Evolutionary conservation across 2,888 invertebrate genomes (phyloP).

Genomic region (Heteropelma amictum): DNA sequence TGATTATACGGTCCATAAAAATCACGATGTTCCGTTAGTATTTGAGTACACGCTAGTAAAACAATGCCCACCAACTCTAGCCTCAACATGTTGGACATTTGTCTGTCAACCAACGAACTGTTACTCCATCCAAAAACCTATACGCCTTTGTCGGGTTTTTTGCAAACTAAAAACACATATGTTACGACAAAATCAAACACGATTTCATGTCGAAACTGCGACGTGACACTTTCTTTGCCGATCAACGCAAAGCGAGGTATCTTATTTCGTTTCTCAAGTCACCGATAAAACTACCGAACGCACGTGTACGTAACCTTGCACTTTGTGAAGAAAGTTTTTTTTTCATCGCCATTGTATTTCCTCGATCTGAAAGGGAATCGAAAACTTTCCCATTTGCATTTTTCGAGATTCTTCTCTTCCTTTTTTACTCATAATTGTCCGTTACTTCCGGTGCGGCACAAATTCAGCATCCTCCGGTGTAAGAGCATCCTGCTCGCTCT

Average conservation of each 20-base stretch:
- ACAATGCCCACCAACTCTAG: constrained; percentile 70
- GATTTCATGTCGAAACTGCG: too few species aligned
- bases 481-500: background rate
- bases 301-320: too few species aligned
- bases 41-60: constrained; percentile 72
- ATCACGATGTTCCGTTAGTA: constrained; percentile 71
- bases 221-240: too few species aligned
- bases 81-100: constrained; percentile 70
- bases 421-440: constrained; percentile 12
- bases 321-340: too few species aligned
- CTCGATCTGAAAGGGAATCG: background rate
- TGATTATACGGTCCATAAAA: constrained; percentile 64
- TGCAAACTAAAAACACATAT: background rate
- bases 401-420: background rate
- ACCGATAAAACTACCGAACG: too few species aligned
- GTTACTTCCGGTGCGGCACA: background rate
- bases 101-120: background rate
- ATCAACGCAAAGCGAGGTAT: too few species aligned
- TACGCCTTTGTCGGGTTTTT: background rate
- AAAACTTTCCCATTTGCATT: background rate
- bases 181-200: background rate
- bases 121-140: background rate
- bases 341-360: too few species aligned
- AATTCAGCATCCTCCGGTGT: constrained; percentile 9
- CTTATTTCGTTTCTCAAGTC: too few species aligned